Percentiles rank a stretch among this genome's conserved stretches.
Evolutionary conservation across 2,888 invertebrate genomes (phyloP).

Genomic region (Trachelus tabidus): DNA sequence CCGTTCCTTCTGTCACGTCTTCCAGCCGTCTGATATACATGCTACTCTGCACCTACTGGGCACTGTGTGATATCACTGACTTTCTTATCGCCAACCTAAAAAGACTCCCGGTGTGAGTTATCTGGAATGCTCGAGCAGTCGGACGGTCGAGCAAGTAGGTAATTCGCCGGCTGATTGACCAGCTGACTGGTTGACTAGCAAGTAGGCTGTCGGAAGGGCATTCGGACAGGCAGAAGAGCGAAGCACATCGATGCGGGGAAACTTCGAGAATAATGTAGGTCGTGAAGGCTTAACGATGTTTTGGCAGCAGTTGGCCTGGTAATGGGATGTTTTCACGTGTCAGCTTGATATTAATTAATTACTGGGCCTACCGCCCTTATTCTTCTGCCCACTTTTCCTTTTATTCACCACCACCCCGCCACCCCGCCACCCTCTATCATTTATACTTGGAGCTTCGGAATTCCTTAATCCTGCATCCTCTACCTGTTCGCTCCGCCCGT

Average conservation of each 20-base stretch:
- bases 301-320: constrained; percentile 29
- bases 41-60: constrained; percentile 28
- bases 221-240: too few relatives aligned
- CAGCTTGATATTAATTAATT: constrained; percentile 38
- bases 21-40: constrained; percentile 31
- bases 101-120: too few relatives aligned
- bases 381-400: constrained; percentile 12
- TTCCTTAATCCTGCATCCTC: neutral
- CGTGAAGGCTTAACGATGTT: constrained; percentile 33
- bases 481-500: neutral
- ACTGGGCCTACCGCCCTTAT: constrained; percentile 13
- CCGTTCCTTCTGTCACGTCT: constrained; percentile 32
- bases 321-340: constrained; percentile 37
- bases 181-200: too few relatives aligned
- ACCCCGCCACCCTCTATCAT: too few relatives aligned
- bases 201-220: too few relatives aligned
- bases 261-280: neutral
- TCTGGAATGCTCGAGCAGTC: too few relatives aligned
- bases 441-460: too few relatives aligned
- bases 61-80: neutral
- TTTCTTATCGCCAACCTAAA: too few relatives aligned
- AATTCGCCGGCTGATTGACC: too few relatives aligned
- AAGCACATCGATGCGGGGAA: too few relatives aligned
- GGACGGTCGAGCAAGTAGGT: too few relatives aligned
- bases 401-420: too few relatives aligned